Percentiles rank a stretch among this genome's conserved stretches.
phyloP scores from a whole-genome alignment of 1,140 invertebrate species.

The Diabrotica virgifera region DNA sequence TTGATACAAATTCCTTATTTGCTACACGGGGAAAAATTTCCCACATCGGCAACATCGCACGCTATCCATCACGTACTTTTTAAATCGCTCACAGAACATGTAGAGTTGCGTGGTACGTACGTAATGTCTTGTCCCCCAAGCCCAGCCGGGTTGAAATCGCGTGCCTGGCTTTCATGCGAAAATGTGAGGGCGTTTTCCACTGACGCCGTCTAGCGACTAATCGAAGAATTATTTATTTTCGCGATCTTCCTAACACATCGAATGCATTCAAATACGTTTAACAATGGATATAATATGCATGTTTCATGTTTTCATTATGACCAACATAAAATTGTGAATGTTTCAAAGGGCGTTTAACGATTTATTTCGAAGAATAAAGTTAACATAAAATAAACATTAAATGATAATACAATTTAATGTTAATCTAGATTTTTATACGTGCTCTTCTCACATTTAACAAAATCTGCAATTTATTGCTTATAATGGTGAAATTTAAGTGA shows the following conservation, averaged over 20 bases:
- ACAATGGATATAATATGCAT: not conserved
- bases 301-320: not conserved
- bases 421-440: no score
- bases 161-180: not conserved
- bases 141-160: not conserved
- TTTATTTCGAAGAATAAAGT: no score
- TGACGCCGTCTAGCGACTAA: not conserved
- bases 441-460: no score
- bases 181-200: not conserved
- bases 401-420: no score
- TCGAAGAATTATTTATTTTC: not conserved
- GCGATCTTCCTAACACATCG: no score
- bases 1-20: no score
- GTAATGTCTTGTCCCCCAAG: constrained; percentile 1
- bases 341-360: no score
- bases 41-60: not conserved
- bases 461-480: no score
- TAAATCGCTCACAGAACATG: not conserved
- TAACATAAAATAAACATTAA: no score
- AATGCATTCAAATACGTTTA: no score
- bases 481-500: no score
- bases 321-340: not conserved
- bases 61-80: not conserved
- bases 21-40: not conserved
- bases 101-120: not conserved